Percentiles rank a stretch among this genome's conserved stretches.
phyloP scores from a whole-genome alignment of 1,140 invertebrate species.

The Drosophila ananassae region DNA sequence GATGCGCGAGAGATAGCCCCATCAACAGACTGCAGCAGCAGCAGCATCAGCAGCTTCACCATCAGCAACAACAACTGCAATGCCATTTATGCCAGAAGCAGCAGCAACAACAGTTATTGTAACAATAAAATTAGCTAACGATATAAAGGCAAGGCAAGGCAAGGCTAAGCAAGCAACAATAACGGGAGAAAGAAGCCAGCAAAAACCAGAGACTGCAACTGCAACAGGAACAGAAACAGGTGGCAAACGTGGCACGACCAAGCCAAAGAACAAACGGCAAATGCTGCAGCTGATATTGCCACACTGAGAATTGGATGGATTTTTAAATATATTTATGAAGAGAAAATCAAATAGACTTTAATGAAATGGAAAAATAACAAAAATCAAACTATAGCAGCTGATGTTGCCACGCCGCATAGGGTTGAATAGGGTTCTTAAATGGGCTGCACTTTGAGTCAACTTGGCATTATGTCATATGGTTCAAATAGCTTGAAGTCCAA shows the following conservation, averaged over 20 bases:
- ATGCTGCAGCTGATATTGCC: conserved; percentile 44
- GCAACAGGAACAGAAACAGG: conserved; percentile 61
- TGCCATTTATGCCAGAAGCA: conserved; percentile 66
- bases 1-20: conserved; percentile 74
- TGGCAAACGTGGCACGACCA: conserved; percentile 78
- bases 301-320: conserved; percentile 9
- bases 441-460: no score
- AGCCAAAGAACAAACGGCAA: conserved; percentile 54
- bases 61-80: conserved; percentile 41
- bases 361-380: background rate
- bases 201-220: conserved; percentile 41
- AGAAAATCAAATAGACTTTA: background rate
- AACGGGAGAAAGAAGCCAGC: conserved; percentile 71
- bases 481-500: no score
- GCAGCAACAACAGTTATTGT: conserved; percentile 77
- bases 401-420: background rate
- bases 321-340: background rate
- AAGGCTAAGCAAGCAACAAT: conserved; percentile 60
- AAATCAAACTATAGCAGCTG: background rate
- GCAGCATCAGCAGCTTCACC: conserved; percentile 16
- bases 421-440: no score
- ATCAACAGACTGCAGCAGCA: conserved; percentile 43
- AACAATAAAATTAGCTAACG: conserved; percentile 82
- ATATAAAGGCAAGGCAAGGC: conserved; percentile 66
- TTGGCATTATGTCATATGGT: no score